Conservation (phyloP, 2,797 vertebrate species). For the Jordanella pulchra region DNA sequence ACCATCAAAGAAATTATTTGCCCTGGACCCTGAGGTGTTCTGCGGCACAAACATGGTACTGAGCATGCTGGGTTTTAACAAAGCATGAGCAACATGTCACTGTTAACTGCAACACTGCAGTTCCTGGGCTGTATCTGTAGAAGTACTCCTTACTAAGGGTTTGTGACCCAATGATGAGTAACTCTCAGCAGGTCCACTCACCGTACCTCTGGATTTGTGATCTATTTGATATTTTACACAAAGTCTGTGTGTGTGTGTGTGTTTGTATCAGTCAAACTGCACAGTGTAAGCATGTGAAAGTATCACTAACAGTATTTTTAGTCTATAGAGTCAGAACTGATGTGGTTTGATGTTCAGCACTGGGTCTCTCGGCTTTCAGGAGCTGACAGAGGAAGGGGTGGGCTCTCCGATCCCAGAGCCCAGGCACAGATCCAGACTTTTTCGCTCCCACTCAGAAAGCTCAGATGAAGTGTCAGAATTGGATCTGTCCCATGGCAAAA, state of each 20-base stretch:
- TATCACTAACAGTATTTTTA: conserved; percentile 56
- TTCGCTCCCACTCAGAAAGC: conserved; percentile 96
- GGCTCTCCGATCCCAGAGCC: conserved; percentile 96
- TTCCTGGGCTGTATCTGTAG: conserved; percentile 45
- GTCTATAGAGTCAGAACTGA: conserved; percentile 27
- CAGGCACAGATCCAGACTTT: conserved; percentile 89
- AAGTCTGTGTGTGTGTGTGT: conserved; percentile 32
- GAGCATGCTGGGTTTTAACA: conserved; percentile 67
- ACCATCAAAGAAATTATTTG: conserved; percentile 80
- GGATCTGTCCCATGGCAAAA: conserved; percentile 97
- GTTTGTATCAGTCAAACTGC: conserved; percentile 22
- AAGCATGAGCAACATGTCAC: conserved; percentile 75
- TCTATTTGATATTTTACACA: conserved; percentile 56
- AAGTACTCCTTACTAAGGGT: conserved; percentile 52
- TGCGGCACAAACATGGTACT: conserved; percentile 80
- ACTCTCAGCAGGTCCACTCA: conserved; percentile 42
- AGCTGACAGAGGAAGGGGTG: conserved; percentile 88
- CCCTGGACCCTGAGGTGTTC: conserved; percentile 80
- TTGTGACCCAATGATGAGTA: conserved; percentile 41
- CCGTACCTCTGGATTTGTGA: conserved; percentile 21
- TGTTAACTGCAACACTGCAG: conserved; percentile 61
- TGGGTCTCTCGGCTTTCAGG: conserved; percentile 71
- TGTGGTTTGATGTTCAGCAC: conserved; percentile 16
- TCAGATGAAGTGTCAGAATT: conserved; percentile 95
- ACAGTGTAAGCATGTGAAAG: conserved; percentile 54